Percentiles rank a stretch among this genome's conserved stretches.
Conservation (phyloP, 1,140 invertebrate genomes). For the Pomacea maculata region DNA sequence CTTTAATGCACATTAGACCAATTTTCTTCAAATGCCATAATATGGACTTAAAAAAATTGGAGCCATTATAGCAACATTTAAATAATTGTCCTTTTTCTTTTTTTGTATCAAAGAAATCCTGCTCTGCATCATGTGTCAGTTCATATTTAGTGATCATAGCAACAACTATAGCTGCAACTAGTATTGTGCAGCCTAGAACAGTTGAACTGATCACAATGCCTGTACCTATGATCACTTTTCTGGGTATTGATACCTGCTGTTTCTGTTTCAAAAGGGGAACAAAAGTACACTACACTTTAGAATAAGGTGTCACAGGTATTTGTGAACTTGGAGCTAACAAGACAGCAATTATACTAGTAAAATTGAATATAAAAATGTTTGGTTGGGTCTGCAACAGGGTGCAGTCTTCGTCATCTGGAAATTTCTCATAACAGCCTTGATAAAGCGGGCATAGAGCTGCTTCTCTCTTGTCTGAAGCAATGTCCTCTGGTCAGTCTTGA, state of each 20-base stretch:
- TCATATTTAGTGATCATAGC: background rate
- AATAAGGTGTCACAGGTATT: no score
- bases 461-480: slow-evolving; percentile 37
- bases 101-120: background rate
- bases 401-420: slow-evolving; percentile 34
- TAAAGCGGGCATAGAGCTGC: slow-evolving; percentile 41
- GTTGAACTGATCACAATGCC: no score
- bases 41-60: no score
- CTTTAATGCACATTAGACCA: no score
- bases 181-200: background rate
- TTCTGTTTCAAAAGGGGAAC: no score
- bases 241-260: no score
- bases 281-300: no score
- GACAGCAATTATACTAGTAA: background rate
- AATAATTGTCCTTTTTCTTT: background rate
- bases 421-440: slow-evolving; percentile 44
- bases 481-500: slow-evolving; percentile 25
- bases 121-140: background rate
- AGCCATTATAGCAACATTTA: no score
- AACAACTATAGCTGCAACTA: background rate
- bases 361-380: background rate
- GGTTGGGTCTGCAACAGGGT: slow-evolving; percentile 32
- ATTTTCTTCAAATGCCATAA: no score
- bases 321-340: no score
- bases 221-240: no score